Evolutionary conservation across 2,113 vertebrate genomes (phyloP).

Genomic region (Zosterops hypoxanthus): DNA sequence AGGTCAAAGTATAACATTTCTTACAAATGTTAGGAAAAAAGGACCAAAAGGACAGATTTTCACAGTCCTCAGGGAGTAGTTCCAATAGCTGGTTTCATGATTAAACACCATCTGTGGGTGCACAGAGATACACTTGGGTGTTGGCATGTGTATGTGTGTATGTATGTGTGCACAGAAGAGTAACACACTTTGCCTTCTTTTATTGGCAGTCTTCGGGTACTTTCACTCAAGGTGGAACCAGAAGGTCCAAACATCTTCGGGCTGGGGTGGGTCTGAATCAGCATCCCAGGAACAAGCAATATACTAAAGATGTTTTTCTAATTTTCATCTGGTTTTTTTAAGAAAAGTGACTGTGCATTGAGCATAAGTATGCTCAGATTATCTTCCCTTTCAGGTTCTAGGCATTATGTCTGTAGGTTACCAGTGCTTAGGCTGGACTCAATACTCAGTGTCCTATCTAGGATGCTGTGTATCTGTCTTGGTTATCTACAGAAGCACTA

Average conservation of each 20-base stretch:
- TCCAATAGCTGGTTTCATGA: background rate
- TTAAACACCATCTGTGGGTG: background rate
- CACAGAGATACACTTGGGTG: background rate
- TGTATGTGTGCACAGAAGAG: background rate
- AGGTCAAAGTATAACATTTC: background rate
- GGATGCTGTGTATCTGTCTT: background rate
- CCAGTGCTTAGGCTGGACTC: background rate
- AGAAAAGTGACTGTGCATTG: background rate
- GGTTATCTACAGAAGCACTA: background rate
- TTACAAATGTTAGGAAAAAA: background rate
- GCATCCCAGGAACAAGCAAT: background rate
- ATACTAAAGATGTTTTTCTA: background rate
- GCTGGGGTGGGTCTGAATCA: background rate
- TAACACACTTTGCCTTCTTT: background rate
- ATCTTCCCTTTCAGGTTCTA: background rate
- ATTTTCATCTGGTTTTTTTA: background rate
- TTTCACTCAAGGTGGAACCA: background rate
- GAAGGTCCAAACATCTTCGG: background rate
- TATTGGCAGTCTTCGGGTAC: background rate
- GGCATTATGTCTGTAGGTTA: background rate
- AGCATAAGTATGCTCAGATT: background rate
- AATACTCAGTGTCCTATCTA: background rate
- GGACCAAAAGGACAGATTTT: background rate
- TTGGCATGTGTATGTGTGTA: rapidly evolving
- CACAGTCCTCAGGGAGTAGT: background rate